Conservation (phyloP, 2,797 vertebrate species). For the Melopsittacus undulatus region DNA sequence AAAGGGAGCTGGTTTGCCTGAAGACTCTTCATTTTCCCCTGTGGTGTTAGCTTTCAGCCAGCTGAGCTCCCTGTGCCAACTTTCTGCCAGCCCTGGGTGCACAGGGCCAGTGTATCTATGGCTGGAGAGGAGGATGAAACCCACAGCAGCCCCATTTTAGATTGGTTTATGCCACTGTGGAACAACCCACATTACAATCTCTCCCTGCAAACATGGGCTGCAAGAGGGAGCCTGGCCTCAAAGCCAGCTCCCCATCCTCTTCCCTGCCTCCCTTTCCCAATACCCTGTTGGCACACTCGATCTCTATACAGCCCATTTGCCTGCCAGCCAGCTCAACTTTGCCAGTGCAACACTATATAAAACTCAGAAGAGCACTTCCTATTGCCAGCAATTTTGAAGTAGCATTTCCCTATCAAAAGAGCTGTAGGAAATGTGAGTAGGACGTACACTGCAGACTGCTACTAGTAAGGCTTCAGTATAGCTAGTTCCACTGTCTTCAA, state of each 20-base stretch:
- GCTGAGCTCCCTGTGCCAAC: not conserved
- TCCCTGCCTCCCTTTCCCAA: not conserved
- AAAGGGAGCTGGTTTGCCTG: not conserved
- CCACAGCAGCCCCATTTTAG: not conserved
- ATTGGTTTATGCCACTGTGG: not conserved
- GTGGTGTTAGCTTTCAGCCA: not conserved
- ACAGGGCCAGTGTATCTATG: not conserved
- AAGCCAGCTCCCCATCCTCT: not conserved
- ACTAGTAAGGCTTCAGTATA: not conserved
- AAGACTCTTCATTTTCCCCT: not conserved
- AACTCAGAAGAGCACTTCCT: not conserved
- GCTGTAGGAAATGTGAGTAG: not conserved
- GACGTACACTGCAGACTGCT: not conserved
- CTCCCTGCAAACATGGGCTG: not conserved
- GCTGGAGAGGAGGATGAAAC: not conserved
- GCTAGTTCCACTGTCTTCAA: not conserved
- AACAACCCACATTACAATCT: not conserved
- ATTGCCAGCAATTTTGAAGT: not conserved
- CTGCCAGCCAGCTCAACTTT: not conserved
- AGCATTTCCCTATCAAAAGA: not conserved
- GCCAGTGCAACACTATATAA: not conserved
- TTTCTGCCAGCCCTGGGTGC: not conserved
- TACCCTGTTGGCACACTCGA: accelerated
- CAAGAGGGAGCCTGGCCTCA: not conserved
- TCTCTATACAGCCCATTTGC: not conserved